phyloP scores from a whole-genome alignment of 2,888 invertebrate species.

The Acrobasis consociella region DNA sequence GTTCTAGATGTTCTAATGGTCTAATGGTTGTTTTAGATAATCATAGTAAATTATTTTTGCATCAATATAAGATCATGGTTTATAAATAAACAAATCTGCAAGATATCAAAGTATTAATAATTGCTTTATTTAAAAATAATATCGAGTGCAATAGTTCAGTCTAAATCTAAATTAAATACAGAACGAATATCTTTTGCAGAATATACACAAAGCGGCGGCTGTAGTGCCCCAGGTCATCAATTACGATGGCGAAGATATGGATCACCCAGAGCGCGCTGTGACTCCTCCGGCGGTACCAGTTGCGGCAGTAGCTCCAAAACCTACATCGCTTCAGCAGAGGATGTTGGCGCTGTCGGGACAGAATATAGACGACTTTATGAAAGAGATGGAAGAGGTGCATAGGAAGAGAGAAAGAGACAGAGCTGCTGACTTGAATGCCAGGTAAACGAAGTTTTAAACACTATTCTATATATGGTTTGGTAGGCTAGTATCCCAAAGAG shows the following conservation, averaged over 20 bases:
- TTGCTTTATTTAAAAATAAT: too few relatives aligned
- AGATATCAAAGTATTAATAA: too few relatives aligned
- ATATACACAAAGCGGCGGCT: not conserved
- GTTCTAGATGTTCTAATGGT: too few relatives aligned
- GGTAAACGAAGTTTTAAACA: constrained; percentile 54
- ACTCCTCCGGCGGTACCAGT: constrained; percentile 62
- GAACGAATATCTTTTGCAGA: not conserved
- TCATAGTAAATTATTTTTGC: too few relatives aligned
- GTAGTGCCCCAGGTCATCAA: constrained; percentile 34
- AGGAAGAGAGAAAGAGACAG: constrained; percentile 88
- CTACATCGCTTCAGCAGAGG: constrained; percentile 91
- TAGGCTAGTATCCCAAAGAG: not conserved
- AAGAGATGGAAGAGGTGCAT: constrained; percentile 94
- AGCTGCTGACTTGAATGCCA: constrained; percentile 83
- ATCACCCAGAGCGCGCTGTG: constrained; percentile 47
- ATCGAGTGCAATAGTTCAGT: not conserved
- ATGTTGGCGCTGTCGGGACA: constrained; percentile 95
- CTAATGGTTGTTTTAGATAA: too few relatives aligned
- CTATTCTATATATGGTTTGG: not conserved
- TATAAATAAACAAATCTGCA: too few relatives aligned
- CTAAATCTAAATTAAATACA: constrained; percentile 21
- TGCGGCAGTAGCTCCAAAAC: constrained; percentile 86
- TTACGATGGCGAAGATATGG: constrained; percentile 57
- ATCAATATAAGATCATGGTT: too few relatives aligned
- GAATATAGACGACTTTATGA: constrained; percentile 96